Evolutionary conservation across 2,113 vertebrate genomes (phyloP).

Genomic region (Corvus hawaiiensis): DNA sequence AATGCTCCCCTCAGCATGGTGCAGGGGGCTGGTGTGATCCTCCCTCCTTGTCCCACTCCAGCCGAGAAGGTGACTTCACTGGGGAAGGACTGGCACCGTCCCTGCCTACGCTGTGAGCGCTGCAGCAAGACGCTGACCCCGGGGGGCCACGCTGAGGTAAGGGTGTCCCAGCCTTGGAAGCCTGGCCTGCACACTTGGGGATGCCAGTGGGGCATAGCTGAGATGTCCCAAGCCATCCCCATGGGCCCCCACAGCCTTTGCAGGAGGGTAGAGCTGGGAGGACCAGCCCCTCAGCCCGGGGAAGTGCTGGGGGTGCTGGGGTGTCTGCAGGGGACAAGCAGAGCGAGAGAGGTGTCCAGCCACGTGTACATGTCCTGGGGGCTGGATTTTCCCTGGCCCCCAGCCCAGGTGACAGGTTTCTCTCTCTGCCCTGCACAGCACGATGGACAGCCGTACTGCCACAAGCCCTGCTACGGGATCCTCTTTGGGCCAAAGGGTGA

Average conservation of each 20-base stretch:
- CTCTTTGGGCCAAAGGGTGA: conserved; percentile 83
- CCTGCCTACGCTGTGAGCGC: conserved; percentile 93
- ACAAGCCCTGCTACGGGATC: conserved; percentile 82
- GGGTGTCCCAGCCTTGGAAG: neutral
- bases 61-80: conserved; percentile 97
- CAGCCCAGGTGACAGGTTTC: neutral
- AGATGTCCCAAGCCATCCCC: rapidly evolving
- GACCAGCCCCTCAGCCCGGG: neutral
- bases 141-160: conserved; percentile 92
- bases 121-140: conserved; percentile 92
- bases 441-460: conserved; percentile 79
- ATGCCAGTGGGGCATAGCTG: neutral
- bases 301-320: neutral
- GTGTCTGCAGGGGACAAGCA: neutral
- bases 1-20: rapidly evolving
- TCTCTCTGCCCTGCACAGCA: conserved; percentile 46
- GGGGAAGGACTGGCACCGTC: conserved; percentile 97
- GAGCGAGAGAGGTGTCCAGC: neutral
- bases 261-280: neutral
- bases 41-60: conserved; percentile 40
- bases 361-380: rapidly evolving
- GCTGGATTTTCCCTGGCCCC: neutral
- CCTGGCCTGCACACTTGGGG: rapidly evolving
- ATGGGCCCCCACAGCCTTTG: neutral
- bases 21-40: neutral